Base-by-base conservation (phyloP, 2,888 invertebrate genomes). In the Chrysolina oricalcia region DNA sequence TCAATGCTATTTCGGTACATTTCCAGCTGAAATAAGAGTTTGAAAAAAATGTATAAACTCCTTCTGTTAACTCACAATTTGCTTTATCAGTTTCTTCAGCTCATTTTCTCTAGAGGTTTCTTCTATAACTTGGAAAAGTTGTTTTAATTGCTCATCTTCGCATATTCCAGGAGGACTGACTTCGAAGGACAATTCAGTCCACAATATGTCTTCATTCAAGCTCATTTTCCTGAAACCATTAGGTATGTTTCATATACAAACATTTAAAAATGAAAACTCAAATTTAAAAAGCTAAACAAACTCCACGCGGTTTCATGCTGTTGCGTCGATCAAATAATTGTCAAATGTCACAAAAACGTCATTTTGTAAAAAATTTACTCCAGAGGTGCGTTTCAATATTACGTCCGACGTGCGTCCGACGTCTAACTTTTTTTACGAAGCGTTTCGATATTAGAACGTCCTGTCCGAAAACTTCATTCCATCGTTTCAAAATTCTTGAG, bases 291-390 rank as follows among this genome's bases (percentile, higher is more conserved):
- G 48, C 69, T 72, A 74, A 76, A 73, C 43, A 66, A 70, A 73
- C 43, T 75, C 73, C 78, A 78, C 75, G 78, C 76, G 78, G 78
- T 75, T 74, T 48, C 78, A 76, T 76, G 73, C 78, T 72, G 65
- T 76, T 72, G 76, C 78, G 70, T 67, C 70, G 70, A 74, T 73
- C 50, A 74, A 74, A 70, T 63, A 68, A 53, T n/a, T 53, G 46
- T 21, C 10, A 66, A 73, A 78, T 75, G 78, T 73, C 78, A 77
- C 71, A 71, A 15, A 50, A n/a, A 35, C 73, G 75, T 73, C 71
- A 75, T 35, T 69, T 53, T 21, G 21, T 56, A n/a, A n/a, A n/a
- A n/a, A n/a, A n/a, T n/a, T n/a, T n/a, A n/a, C n/a, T n/a, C n/a
- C n/a, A n/a, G n/a, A n/a, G n/a, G n/a, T n/a, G n/a, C n/a, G n/a